phyloP scores from a whole-genome alignment of 2,888 invertebrate genomes.

The Pollenia labialis region DNA sequence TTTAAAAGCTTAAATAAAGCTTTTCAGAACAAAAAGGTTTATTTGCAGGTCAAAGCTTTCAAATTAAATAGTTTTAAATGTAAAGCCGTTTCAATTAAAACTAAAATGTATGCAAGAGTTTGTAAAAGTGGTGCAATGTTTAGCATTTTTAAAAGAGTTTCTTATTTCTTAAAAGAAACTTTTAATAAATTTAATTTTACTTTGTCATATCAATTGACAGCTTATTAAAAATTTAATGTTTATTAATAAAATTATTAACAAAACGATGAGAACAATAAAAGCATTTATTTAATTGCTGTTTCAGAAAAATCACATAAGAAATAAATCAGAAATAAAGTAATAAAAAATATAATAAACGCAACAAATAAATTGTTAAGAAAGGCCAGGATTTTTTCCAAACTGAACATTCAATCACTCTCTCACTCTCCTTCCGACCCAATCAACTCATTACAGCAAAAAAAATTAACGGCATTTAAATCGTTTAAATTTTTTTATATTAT shows the following conservation, averaged over 20 bases:
- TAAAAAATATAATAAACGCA: slow-evolving; percentile 35
- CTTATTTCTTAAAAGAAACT: too few species aligned
- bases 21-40: too few species aligned
- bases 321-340: slow-evolving; percentile 5
- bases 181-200: too few species aligned
- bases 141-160: too few species aligned
- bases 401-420: not conserved
- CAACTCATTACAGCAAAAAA: slow-evolving; percentile 14
- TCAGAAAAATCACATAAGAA: slow-evolving; percentile 4
- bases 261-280: not conserved
- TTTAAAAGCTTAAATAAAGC: too few species aligned
- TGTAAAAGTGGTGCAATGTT: too few species aligned
- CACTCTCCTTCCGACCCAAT: not conserved
- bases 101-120: too few species aligned
- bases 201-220: too few species aligned
- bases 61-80: too few species aligned
- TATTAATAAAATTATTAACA: not conserved
- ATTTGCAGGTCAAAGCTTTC: too few species aligned
- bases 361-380: slow-evolving; percentile 67
- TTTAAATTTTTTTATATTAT: not conserved
- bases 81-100: too few species aligned
- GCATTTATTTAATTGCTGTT: slow-evolving; percentile 6
- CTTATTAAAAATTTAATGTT: too few species aligned
- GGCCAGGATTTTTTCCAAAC: slow-evolving; percentile 53
- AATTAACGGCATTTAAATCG: slow-evolving; percentile 9